Percentiles rank a stretch among this genome's conserved stretches.
These are phyloP conservation scores for Proterorhinus semilunaris DNA, from an alignment of 2,113 vertebrate species.

Conservation along the genomic window DNA sequence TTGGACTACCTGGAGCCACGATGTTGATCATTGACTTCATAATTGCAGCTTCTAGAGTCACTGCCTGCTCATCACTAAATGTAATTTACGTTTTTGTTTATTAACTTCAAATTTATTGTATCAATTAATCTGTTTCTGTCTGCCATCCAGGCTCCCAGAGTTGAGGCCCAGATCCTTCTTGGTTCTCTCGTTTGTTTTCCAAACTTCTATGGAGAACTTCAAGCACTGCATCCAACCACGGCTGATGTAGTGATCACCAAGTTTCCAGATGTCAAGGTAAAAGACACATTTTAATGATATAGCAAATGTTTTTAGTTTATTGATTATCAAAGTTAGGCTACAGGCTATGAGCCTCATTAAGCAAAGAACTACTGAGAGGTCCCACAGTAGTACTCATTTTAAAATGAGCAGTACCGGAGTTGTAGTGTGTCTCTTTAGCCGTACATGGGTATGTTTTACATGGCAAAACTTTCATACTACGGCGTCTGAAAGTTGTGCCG, in stretches of 20 bases:
- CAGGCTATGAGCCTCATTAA: no score
- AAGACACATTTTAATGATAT: no score
- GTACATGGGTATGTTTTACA: no score
- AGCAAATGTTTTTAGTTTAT: no score
- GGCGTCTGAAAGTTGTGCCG: no score
- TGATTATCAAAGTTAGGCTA: no score
- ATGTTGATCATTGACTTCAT: conserved; percentile 98
- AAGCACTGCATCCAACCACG: conserved; percentile 91
- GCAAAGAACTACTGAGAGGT: no score
- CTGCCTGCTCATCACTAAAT: conserved; percentile 93
- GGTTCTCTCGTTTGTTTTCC: conserved; percentile 97
- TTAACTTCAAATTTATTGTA: background rate
- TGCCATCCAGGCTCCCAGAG: conserved; percentile 86
- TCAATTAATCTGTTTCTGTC: background rate
- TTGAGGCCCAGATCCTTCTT: conserved; percentile 95
- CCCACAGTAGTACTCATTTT: no score
- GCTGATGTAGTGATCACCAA: conserved; percentile 90
- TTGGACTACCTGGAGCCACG: conserved; percentile 94
- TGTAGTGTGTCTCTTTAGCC: no score
- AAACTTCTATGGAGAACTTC: conserved; percentile 92
- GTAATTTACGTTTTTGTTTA: conserved; percentile 64
- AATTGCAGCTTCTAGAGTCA: conserved; percentile 93
- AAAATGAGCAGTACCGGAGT: no score
- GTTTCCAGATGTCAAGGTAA: conserved; percentile 88
- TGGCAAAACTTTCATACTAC: no score